These are phyloP conservation scores for Gambusia yucatana DNA, from an alignment of 2,797 vertebrate species.

Conservation along the genomic window DNA sequence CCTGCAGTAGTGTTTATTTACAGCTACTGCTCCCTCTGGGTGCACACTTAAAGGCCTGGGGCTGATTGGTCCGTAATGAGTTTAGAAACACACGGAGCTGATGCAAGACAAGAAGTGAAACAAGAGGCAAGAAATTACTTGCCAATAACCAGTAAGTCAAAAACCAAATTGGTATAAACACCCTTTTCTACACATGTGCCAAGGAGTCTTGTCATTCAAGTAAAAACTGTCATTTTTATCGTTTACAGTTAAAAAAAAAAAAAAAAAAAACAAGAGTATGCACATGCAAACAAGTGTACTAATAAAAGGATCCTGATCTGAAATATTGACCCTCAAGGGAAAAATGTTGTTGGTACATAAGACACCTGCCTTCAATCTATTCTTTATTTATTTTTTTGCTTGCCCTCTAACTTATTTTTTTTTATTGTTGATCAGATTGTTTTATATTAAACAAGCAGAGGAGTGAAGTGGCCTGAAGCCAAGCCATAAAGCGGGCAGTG, in stretches of 20 bases:
- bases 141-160: conserved; percentile 72
- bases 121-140: conserved; percentile 69
- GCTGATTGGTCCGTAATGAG: conserved; percentile 92
- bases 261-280: conserved; percentile 26
- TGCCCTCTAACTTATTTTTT: conserved; percentile 12
- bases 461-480: conserved; percentile 40
- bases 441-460: conserved; percentile 40
- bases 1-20: conserved; percentile 91
- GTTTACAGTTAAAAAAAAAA: conserved; percentile 37
- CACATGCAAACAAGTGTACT: neutral
- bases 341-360: neutral
- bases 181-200: neutral
- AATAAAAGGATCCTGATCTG: conserved; percentile 56
- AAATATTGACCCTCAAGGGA: conserved; percentile 2
- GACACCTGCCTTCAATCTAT: neutral
- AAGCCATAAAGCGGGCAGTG: conserved; percentile 57
- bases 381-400: neutral
- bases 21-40: conserved; percentile 92
- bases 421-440: conserved; percentile 44
- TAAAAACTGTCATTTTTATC: conserved; percentile 33
- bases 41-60: conserved; percentile 84
- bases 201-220: conserved; percentile 9
- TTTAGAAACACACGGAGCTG: conserved; percentile 82
- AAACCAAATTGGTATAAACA: conserved; percentile 3
- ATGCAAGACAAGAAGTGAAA: conserved; percentile 72